A percentile compares a stretch with the other conserved stretches of the same genome.
Evolutionary conservation across 2,888 invertebrate species (phyloP).

Genomic region (Tillus elongatus): DNA sequence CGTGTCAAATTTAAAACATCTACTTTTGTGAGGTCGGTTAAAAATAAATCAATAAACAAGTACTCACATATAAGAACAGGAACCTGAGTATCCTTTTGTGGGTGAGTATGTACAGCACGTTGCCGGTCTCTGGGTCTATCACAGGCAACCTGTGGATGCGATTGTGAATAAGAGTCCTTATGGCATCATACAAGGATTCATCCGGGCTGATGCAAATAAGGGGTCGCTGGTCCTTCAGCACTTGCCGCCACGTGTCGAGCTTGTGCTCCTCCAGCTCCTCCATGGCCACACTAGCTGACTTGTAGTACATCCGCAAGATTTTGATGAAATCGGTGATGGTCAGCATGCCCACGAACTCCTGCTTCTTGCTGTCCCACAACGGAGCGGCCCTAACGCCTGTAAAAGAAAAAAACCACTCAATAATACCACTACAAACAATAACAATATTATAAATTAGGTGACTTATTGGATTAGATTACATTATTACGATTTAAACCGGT

Average conservation of each 20-base stretch:
- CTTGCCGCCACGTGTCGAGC: conserved; percentile 92
- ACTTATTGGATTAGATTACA: too few relatives aligned
- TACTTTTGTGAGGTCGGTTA: too few relatives aligned
- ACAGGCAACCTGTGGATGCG: conserved; percentile 96
- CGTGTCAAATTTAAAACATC: too few relatives aligned
- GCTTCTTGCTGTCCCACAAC: conserved; percentile 88
- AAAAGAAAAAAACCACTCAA: conserved; percentile 21
- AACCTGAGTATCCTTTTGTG: conserved; percentile 97
- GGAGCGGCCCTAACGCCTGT: conserved; percentile 94
- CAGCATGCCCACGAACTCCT: conserved; percentile 95
- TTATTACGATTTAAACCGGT: too few relatives aligned
- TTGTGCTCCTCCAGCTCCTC: conserved; percentile 96
- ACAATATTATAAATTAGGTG: too few relatives aligned
- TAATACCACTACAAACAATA: conserved; percentile 5
- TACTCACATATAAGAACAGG: conserved; percentile 94
- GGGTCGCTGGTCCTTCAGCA: conserved; percentile 77
- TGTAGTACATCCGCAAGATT: conserved; percentile 96
- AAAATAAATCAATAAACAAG: background rate
- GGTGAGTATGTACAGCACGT: conserved; percentile 95
- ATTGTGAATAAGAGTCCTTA: conserved; percentile 83
- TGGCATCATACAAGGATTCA: conserved; percentile 87
- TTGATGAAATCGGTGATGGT: conserved; percentile 99
- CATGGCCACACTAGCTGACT: conserved; percentile 85
- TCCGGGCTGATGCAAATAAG: conserved; percentile 88
- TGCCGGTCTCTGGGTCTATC: conserved; percentile 89